A percentile compares a stretch with the other conserved stretches of the same genome.
phyloP scores from a whole-genome alignment of 2,888 invertebrate species.

The Pristionchus arcanus region DNA sequence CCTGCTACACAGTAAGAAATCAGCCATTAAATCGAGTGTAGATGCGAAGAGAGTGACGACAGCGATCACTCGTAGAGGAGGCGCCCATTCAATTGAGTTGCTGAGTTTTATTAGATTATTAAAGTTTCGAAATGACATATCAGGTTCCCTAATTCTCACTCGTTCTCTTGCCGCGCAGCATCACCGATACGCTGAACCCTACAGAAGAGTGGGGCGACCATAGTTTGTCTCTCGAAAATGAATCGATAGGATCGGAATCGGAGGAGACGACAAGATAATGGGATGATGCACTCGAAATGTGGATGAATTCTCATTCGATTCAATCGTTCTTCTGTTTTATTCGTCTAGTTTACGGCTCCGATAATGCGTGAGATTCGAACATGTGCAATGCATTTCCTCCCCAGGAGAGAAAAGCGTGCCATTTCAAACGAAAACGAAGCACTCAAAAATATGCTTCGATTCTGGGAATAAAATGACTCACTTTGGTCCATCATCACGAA shows the following conservation, averaged over 20 bases:
- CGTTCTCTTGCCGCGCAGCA: not conserved
- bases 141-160: not conserved
- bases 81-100: slow-evolving; percentile 78
- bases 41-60: slow-evolving; percentile 77
- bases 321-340: slow-evolving; percentile 20
- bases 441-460: slow-evolving; percentile 1
- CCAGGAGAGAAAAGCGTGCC: not conserved
- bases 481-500: slow-evolving; percentile 54
- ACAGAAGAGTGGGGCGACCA: slow-evolving; percentile 43
- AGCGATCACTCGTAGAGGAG: slow-evolving; percentile 77
- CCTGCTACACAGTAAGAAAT: slow-evolving; percentile 77
- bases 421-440: slow-evolving; percentile 21
- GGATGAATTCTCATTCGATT: not conserved
- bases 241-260: not conserved
- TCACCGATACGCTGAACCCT: slow-evolving; percentile 29
- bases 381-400: slow-evolving; percentile 39
- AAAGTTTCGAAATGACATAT: not conserved
- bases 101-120: slow-evolving; percentile 61
- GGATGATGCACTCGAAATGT: not conserved
- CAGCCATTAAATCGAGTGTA: slow-evolving; percentile 78
- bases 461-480: slow-evolving; percentile 1
- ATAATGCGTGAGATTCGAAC: slow-evolving; percentile 5
- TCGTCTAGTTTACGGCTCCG: not conserved
- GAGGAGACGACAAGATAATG: not conserved
- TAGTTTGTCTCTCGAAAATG: not conserved